phyloP scores from a whole-genome alignment of 1,140 invertebrate species.

The Camponotus vicinus region DNA sequence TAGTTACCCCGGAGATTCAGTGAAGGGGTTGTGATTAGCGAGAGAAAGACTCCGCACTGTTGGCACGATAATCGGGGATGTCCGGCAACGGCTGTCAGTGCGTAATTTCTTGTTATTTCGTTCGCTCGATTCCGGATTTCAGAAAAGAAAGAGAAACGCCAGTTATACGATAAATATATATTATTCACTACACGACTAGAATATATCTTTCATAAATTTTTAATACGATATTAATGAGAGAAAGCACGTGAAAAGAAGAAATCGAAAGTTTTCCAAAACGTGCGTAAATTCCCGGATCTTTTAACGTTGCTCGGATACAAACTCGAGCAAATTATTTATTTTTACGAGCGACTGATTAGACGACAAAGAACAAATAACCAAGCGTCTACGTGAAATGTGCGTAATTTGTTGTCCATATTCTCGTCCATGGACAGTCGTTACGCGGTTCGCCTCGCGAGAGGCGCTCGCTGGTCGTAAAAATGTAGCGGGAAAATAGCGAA shows the following conservation, averaged over 20 bases:
- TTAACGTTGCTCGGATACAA: not conserved
- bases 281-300: not conserved
- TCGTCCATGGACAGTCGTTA: slow-evolving; percentile 22
- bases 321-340: slow-evolving; percentile 5
- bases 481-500: slow-evolving; percentile 32
- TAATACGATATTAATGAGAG: not conserved
- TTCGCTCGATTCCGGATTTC: not conserved
- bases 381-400: slow-evolving; percentile 9
- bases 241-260: not conserved
- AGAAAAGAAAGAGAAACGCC: not conserved
- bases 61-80: slow-evolving; percentile 33
- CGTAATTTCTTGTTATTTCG: slow-evolving; percentile 28
- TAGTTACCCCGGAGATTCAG: slow-evolving; percentile 72
- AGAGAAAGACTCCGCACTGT: slow-evolving; percentile 32
- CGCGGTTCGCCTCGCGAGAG: slow-evolving; percentile 24
- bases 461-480: slow-evolving; percentile 40
- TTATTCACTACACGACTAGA: not conserved
- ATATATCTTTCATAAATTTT: slow-evolving; percentile 4
- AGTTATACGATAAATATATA: slow-evolving; percentile 1
- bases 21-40: slow-evolving; percentile 71
- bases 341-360: slow-evolving; percentile 55
- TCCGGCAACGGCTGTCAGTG: slow-evolving; percentile 7
- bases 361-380: slow-evolving; percentile 37
- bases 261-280: not conserved
- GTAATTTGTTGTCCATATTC: slow-evolving; percentile 46